phyloP scores from a whole-genome alignment of 2,113 vertebrate species.

The Puffinus mauretanicus region DNA sequence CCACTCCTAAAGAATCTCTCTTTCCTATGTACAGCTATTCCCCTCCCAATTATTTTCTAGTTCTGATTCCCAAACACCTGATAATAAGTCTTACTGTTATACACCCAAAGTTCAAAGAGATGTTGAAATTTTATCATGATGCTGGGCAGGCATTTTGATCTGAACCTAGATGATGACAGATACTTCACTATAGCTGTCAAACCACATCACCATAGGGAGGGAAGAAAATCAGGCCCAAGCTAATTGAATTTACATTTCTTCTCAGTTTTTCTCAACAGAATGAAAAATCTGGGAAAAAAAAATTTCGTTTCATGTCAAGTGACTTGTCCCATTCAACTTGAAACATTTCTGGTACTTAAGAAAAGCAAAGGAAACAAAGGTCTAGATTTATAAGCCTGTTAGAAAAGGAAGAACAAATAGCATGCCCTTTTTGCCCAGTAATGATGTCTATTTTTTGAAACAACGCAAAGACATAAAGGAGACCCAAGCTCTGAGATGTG shows the following conservation, averaged over 20 bases:
- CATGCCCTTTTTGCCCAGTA: neutral
- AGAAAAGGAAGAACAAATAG: neutral
- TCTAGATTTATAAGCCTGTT: neutral
- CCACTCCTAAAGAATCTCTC: neutral
- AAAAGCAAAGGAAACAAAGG: neutral
- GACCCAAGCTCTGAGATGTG: neutral
- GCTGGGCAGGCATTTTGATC: neutral
- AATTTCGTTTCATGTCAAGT: neutral
- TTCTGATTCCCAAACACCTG: neutral
- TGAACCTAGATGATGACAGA: neutral
- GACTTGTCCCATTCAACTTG: neutral
- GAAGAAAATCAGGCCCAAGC: neutral
- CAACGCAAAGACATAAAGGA: neutral
- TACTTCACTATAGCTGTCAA: neutral
- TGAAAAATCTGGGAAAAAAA: neutral
- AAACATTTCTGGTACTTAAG: conserved; percentile 1
- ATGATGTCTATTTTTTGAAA: neutral
- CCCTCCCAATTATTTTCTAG: neutral
- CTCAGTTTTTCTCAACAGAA: neutral
- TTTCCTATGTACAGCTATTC: neutral
- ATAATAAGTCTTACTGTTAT: neutral
- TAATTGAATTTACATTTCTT: neutral
- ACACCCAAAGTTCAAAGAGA: neutral
- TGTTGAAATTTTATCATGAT: neutral
- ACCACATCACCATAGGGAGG: neutral